A percentile compares a stretch with the other conserved stretches of the same genome.
phyloP scores from a whole-genome alignment of 2,888 invertebrate genomes.

The Nebria brevicollis region DNA sequence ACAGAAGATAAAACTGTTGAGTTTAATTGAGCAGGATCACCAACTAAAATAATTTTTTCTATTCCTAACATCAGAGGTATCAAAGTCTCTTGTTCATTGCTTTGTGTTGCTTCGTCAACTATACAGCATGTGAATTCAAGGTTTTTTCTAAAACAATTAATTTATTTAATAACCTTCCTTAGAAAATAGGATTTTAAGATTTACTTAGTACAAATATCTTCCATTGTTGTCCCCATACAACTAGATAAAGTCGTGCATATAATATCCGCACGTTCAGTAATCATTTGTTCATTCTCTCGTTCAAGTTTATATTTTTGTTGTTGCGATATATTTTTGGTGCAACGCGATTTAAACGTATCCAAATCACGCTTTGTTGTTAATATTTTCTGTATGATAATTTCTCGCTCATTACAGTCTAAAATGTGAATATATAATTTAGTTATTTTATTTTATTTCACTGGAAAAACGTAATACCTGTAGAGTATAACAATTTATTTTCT shows the following conservation, averaged over 20 bases:
- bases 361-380: constrained; percentile 21
- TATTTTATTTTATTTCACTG: neutral
- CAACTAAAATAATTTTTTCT: constrained; percentile 81
- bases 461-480: constrained; percentile 12
- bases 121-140: constrained; percentile 72
- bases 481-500: constrained; percentile 22
- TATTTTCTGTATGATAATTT: constrained; percentile 5
- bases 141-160: constrained; percentile 44
- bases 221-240: constrained; percentile 54
- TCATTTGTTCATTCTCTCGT: constrained; percentile 16
- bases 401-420: neutral
- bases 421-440: neutral
- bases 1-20: constrained; percentile 82
- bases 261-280: constrained; percentile 68
- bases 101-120: constrained; percentile 89
- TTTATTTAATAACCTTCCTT: neutral
- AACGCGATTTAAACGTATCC: constrained; percentile 13
- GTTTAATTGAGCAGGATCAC: constrained; percentile 87
- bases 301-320: constrained; percentile 19
- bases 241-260: constrained; percentile 78
- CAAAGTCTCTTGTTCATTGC: constrained; percentile 83
- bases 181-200: neutral
- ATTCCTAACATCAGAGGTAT: constrained; percentile 82
- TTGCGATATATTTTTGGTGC: neutral
- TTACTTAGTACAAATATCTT: constrained; percentile 54